Evolutionary conservation across 2,888 invertebrate genomes (phyloP), one percentile per base, ranked within the genome.

Genomic region (Caenorhabditis sp.): DNA sequence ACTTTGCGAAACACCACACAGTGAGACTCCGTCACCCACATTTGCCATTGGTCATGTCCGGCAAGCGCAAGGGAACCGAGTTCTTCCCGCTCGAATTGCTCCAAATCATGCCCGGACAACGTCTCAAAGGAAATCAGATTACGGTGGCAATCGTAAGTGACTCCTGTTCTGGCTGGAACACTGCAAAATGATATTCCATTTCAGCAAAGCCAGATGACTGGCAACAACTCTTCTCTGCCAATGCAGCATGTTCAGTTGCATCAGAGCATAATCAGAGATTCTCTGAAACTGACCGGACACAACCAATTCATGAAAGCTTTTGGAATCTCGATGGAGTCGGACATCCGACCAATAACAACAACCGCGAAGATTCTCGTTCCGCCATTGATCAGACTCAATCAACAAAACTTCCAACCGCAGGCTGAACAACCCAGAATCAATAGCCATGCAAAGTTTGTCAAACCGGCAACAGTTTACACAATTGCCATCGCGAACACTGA

Each of bases 201-300:
- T 40, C 40, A 47, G 47, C 55, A 55, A 28, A 26, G 13, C n/a
- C n/a, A 28, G n/a, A 55, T 55, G 55, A 55, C 55, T 2, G 55
- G 55, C 1, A 55, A 55, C 4, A 55, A 55, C 9, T 55, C 55
- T n/a, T 8, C 18, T 26, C 32, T 55, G 2, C 55, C 55, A 32
- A 1, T 15, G 15, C n/a, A 55, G 18, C 55, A 55, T 24, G 32
- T 55, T 5, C 1, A 32, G 1, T 32, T 32, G n/a, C n/a, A 24
- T 1, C 55, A 55, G 32, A 1, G 15, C 13, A 55, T 55, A 3
- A 2, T 55, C 2, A 6, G n/a, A 13, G 4, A 55, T 6, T 6
- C 4, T 2, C 32, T 55, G 26, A 6, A 28, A 1, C 1, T 47
- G 18, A 3, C 6, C 15, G 40, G 47, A n/a, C n/a, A 47, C 47